phyloP scores from a whole-genome alignment of 2,888 invertebrate species.

The Oxytorus armatus region DNA sequence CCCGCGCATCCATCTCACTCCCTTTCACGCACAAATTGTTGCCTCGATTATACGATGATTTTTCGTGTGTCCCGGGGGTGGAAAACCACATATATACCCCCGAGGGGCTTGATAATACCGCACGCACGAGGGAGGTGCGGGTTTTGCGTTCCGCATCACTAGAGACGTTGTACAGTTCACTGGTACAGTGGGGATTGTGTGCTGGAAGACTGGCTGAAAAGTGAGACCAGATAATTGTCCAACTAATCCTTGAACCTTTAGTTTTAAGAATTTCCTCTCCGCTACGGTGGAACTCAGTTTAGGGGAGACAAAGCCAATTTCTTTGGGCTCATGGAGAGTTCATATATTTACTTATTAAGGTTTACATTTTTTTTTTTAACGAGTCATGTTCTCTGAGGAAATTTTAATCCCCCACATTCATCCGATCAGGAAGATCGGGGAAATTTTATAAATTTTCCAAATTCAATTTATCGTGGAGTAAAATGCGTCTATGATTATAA shows the following conservation, averaged over 20 bases:
- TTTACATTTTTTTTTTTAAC: neutral
- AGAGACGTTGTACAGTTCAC: constrained; percentile 54
- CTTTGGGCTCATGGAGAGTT: neutral
- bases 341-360: neutral
- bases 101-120: constrained; percentile 64
- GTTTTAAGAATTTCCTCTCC: constrained; percentile 12
- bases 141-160: constrained; percentile 69
- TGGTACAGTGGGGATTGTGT: constrained; percentile 10
- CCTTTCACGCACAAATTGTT: constrained; percentile 38
- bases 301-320: constrained; percentile 4
- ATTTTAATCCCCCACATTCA: constrained; percentile 8
- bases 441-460: too few relatives aligned
- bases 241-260: constrained; percentile 41
- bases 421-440: too few relatives aligned
- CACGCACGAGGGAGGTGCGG: constrained; percentile 61
- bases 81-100: constrained; percentile 53
- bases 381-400: neutral
- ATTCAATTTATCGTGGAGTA: neutral
- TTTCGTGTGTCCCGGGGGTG: constrained; percentile 39
- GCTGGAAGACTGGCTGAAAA: constrained; percentile 32
- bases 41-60: constrained; percentile 64
- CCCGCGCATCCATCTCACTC: constrained; percentile 29
- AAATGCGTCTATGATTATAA: neutral
- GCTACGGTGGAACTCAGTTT: neutral
- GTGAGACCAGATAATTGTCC: constrained; percentile 1